Percentiles rank a stretch among this genome's conserved stretches.
These are phyloP conservation scores for Ennomos erosarius DNA, from an alignment of 2,888 invertebrate genomes.

Conservation along the genomic window DNA sequence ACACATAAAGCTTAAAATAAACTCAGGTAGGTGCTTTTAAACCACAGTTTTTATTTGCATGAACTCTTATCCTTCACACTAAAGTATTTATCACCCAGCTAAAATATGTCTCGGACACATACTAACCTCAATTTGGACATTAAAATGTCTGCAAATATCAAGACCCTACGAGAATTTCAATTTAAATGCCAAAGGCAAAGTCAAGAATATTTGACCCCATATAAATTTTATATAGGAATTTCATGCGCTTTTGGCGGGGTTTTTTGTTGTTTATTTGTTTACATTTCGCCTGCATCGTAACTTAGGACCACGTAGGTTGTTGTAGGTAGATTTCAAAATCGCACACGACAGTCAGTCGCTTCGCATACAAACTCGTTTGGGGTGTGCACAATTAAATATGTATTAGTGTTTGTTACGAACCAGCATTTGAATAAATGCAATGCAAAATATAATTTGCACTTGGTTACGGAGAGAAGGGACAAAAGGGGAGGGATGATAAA, in stretches of 20 bases:
- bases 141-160: conserved; percentile 33
- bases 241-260: too few species aligned
- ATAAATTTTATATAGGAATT: not conserved
- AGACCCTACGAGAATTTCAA: conserved; percentile 37
- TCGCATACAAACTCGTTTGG: conserved; percentile 60
- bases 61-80: conserved; percentile 38
- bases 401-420: conserved; percentile 69
- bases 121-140: conserved; percentile 37
- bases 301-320: conserved; percentile 13
- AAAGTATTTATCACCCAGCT: conserved; percentile 38
- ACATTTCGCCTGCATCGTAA: too few species aligned
- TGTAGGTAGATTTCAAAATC: conserved; percentile 27
- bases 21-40: not conserved
- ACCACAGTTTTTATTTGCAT: conserved; percentile 20
- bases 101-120: conserved; percentile 39
- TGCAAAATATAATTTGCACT: conserved; percentile 40
- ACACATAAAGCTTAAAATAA: not conserved
- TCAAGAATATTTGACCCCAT: conserved; percentile 24
- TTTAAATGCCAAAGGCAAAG: conserved; percentile 25
- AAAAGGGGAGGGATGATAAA: conserved; percentile 22
- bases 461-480: conserved; percentile 29
- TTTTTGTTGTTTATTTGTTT: too few species aligned
- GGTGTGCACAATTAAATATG: conserved; percentile 78
- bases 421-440: conserved; percentile 43
- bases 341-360: conserved; percentile 44